Evolutionary conservation across 2,797 vertebrate genomes (phyloP), one percentile per base, ranked within the genome.

Genomic region (Galaxias olidus): DNA sequence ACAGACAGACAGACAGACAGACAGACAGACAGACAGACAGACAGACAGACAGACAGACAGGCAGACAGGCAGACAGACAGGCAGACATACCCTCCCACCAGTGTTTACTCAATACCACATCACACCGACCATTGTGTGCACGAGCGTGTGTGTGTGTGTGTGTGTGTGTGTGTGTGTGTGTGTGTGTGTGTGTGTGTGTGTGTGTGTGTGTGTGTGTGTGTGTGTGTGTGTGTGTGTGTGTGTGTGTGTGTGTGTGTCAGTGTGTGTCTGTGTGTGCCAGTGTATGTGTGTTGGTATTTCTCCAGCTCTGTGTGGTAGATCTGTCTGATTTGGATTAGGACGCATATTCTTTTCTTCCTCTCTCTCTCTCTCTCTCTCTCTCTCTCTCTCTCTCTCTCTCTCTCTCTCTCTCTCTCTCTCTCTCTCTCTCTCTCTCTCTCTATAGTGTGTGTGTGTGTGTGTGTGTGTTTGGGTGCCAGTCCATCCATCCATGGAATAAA

Each of bases 71-170:
- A 59, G 58, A 47, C 53, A 51, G 53, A 15, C 52, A 52, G 58
- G 65, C 45, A 56, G 60, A 71, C 46, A 54, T n/a, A n/a, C n/a
- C n/a, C n/a, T n/a, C 40, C 30, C 53, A 15, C 59, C 69, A 63
- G 48, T 66, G 62, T 66, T 72, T 62, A 72, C 66, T 62, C 47
- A 66, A 66, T 46, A 42, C 9, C 46, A 66, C 63, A 41, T 45
- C 18, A 41, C 42, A 48, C 52, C 51, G 52, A 60, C 58, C 69
- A 66, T 17, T 47, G 0, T 19, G 10, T 57, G 30, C 1, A 7
- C 4, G 40, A n/a, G 41, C 15, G 14, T 19, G 12, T 60, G 19
- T 19, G 13, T 4, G 20, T 1, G 9, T 41, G 19, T 13, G 46
- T n/a, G 14, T 44, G 42, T 49, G 13, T 20, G 7, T 12, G 9